A percentile compares a stretch with the other conserved stretches of the same genome.
Conservation (phyloP, 2,797 vertebrate species). For the Heteromormyrus szaboi region DNA sequence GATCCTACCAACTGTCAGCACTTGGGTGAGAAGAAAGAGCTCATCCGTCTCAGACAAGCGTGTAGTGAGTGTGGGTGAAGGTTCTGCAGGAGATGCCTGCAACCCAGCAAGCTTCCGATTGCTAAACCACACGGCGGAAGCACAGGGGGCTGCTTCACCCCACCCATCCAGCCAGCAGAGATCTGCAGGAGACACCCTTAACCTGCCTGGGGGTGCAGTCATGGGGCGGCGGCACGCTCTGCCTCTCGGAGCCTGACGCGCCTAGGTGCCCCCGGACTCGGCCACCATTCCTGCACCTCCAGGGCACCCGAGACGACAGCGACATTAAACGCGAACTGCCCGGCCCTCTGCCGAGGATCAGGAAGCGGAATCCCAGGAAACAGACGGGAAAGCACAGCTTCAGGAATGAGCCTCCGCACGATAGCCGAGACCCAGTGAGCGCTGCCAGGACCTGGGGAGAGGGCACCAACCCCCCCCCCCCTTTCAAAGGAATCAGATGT, state of each 20-base stretch:
- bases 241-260: background rate
- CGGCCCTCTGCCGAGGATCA: background rate
- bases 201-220: background rate
- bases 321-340: background rate
- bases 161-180: background rate
- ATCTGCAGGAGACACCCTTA: background rate
- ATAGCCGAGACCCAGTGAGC: background rate
- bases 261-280: background rate
- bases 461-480: background rate
- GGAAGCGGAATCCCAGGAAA: background rate
- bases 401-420: background rate
- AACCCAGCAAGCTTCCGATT: background rate
- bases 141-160: background rate
- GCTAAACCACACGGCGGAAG: background rate
- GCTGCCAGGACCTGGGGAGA: background rate
- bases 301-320: background rate
- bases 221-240: background rate
- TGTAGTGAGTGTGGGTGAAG: background rate
- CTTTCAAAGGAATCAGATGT: background rate
- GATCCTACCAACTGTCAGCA: background rate
- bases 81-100: background rate
- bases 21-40: background rate
- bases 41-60: background rate
- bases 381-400: background rate
- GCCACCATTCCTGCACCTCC: background rate